Evolutionary conservation across 1,140 invertebrate species (phyloP), one percentile per base, ranked within the genome.

Genomic region (Wasmannia auropunctata): DNA sequence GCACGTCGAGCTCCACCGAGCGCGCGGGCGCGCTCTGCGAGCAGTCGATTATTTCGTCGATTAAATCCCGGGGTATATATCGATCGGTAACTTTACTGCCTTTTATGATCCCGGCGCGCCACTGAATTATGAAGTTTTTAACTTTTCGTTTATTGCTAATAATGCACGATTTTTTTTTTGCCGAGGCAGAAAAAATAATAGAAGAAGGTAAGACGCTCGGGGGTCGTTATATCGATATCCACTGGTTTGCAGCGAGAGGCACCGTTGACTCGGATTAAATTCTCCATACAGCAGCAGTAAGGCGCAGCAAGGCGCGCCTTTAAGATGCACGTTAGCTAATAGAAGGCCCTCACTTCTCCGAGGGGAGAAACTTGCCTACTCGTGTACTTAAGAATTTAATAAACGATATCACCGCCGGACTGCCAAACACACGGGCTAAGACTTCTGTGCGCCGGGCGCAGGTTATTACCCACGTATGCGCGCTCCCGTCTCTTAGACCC

Each of bases 381-480:
- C 22, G 37, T 60, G 77, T 51, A 88, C 76, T 89, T 86, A 89
- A 89, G 85, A 89, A 89, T 89, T 77, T 89, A 89, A 89, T 89
- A 89, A 89, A 89, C 85, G 87, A 80, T 86, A 89, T 89, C 87
- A 70, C 87, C 43, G 70, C 49, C 22, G 54, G 67, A 58, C 58
- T 63, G 70, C 75, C 37, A 62, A 49, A 46, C 46, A 46, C 74
- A 51, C 79, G 51, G 75, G 54, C 67, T 83, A 63, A 89, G 76
- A 86, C 76, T 76, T 81, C 37, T 72, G 63, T 37, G 14, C n/a
- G 49, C 43, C 65, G 28, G 49, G 51, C 65, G 28, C 62, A 43
- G 84, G 62, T 83, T 89, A 86, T 89, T 89, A 70, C 28, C 58
- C 65, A 49, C 34, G 46, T 49, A 60, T 58, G 77, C 60, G 75